A percentile compares a stretch with the other conserved stretches of the same genome.
Conservation (phyloP, 2,797 vertebrate genomes). For the Strix occidentalis region DNA sequence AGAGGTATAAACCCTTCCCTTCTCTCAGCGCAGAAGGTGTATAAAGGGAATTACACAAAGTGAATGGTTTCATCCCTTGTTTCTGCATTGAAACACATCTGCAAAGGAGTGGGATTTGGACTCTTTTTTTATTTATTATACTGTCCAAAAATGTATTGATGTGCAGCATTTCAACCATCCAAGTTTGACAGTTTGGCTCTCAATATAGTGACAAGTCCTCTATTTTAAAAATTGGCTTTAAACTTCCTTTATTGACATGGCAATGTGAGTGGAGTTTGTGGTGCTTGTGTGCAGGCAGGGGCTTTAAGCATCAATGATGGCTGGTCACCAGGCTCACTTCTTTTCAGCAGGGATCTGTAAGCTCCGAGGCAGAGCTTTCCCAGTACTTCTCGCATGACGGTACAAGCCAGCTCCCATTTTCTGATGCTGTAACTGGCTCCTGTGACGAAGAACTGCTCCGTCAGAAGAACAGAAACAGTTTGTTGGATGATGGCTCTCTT, state of each 20-base stretch:
- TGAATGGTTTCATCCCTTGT: neutral
- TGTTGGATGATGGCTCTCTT: slow-evolving; percentile 70
- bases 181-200: neutral
- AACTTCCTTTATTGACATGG: neutral
- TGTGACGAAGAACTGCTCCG: slow-evolving; percentile 80
- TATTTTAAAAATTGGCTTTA: neutral
- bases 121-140: neutral
- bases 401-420: slow-evolving; percentile 73
- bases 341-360: slow-evolving; percentile 85
- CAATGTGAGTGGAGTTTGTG: neutral
- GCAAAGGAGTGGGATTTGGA: neutral
- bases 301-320: rapidly evolving
- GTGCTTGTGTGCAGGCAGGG: neutral
- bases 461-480: slow-evolving; percentile 76
- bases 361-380: slow-evolving; percentile 87
- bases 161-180: neutral
- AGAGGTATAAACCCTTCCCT: neutral
- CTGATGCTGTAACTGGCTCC: slow-evolving; percentile 76
- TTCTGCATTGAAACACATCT: neutral
- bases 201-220: neutral
- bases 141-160: neutral
- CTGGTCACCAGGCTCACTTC: neutral
- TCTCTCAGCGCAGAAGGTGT: neutral
- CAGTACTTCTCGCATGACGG: slow-evolving; percentile 85
- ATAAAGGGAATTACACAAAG: neutral